Percentiles rank a stretch among this genome's conserved stretches.
Evolutionary conservation across 2,113 vertebrate genomes (phyloP).

Genomic region (Halcyon malimbica): DNA sequence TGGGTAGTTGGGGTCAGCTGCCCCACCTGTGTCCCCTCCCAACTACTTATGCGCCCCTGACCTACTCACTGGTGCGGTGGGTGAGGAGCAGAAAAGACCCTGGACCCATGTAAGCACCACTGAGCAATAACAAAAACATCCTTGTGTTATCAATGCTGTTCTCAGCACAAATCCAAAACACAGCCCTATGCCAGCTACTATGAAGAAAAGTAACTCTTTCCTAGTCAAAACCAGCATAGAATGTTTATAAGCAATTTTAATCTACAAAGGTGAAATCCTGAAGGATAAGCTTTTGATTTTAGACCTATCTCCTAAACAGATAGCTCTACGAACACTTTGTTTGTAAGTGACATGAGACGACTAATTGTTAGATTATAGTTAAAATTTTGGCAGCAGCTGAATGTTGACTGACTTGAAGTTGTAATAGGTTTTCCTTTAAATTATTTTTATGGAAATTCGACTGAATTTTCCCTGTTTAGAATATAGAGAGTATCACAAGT

Average conservation of each 20-base stretch:
- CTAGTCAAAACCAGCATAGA: neutral
- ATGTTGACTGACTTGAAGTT: neutral
- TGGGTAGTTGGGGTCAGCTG: neutral
- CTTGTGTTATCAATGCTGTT: too few relatives aligned
- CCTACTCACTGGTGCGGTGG: neutral
- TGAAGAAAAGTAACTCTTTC: neutral
- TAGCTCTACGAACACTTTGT: neutral
- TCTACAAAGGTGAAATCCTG: neutral
- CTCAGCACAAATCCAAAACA: neutral
- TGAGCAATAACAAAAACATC: accelerated
- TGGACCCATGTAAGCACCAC: neutral
- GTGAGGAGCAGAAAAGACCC: neutral
- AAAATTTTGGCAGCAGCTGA: neutral
- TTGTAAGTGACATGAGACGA: neutral
- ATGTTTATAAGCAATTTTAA: neutral
- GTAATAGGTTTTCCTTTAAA: neutral
- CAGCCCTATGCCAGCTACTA: neutral
- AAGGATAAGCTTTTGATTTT: neutral
- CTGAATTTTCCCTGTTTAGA: neutral
- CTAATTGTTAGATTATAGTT: neutral
- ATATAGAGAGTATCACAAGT: neutral
- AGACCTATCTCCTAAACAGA: neutral
- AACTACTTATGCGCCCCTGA: neutral
- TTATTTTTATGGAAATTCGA: neutral
- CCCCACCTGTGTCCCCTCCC: neutral